Percentiles rank a stretch among this genome's conserved stretches.
phyloP scores from a whole-genome alignment of 2,888 invertebrate genomes.

The Lepidochitona cinerea region DNA sequence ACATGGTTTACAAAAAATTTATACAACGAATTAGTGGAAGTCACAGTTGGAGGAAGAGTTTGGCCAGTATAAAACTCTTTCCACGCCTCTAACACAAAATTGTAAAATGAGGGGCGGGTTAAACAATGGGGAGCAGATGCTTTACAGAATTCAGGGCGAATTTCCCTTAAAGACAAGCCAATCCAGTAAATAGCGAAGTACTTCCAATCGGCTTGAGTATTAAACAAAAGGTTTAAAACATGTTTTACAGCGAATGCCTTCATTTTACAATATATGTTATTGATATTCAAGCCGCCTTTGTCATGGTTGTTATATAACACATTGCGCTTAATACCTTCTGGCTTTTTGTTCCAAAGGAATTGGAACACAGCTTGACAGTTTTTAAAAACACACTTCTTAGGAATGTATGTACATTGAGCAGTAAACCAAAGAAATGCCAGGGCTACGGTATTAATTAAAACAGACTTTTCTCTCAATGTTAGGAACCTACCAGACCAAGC shows the following conservation, averaged over 20 bases:
- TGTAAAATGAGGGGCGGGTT: neutral
- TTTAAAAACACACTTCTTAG: neutral
- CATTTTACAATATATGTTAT: neutral
- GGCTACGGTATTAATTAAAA: neutral
- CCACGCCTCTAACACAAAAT: neutral
- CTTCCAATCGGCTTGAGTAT: neutral
- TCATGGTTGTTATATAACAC: neutral
- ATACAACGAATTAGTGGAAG: neutral
- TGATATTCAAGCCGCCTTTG: neutral
- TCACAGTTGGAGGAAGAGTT: neutral
- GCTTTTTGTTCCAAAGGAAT: neutral
- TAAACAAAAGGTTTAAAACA: neutral
- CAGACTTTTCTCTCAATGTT: neutral
- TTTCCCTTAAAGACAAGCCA: neutral
- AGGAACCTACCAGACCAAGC: neutral
- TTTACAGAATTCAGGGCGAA: neutral
- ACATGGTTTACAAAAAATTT: neutral
- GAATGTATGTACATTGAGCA: neutral
- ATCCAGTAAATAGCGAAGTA: constrained; percentile 7
- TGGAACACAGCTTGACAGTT: neutral
- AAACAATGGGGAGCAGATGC: neutral
- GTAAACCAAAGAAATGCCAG: neutral
- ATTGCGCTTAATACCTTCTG: neutral
- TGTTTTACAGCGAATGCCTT: neutral
- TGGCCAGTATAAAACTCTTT: neutral